Percentiles rank a stretch among this genome's conserved stretches.
Conservation (phyloP, 2,113 vertebrate genomes). For the human region DNA sequence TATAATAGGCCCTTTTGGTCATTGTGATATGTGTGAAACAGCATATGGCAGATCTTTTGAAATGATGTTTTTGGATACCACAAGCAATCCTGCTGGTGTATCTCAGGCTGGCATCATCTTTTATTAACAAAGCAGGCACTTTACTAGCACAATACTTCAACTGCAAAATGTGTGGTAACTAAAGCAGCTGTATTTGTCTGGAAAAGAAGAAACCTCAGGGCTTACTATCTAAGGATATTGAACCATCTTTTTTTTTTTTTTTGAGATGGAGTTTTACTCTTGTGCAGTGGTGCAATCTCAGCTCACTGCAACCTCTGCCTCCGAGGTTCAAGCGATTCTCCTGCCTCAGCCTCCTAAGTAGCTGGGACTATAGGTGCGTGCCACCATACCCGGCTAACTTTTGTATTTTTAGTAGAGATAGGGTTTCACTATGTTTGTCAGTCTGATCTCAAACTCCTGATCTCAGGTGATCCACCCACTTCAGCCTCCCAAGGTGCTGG, state of each 20-base stretch:
- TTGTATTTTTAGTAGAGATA: too few relatives aligned
- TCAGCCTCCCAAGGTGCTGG: too few relatives aligned
- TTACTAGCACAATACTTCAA: background rate
- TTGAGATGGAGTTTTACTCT: too few relatives aligned
- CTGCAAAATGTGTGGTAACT: background rate
- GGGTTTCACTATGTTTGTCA: too few relatives aligned
- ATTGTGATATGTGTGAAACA: background rate
- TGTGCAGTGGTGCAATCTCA: too few relatives aligned
- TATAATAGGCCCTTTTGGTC: background rate
- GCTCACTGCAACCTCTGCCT: too few relatives aligned
- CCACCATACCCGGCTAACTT: too few relatives aligned
- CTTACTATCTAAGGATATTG: background rate
- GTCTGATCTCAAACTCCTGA: too few relatives aligned
- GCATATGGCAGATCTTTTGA: background rate
- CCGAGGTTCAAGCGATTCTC: too few relatives aligned
- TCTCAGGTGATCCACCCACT: too few relatives aligned
- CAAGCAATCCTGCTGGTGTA: background rate
- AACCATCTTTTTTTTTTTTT: background rate
- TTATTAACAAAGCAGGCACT: background rate
- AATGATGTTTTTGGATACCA: background rate
- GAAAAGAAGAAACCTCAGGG: background rate
- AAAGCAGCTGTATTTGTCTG: background rate
- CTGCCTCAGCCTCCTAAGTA: too few relatives aligned
- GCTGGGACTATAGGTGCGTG: too few relatives aligned
- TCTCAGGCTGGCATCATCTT: background rate